Evolutionary conservation across 2,797 vertebrate species (phyloP).

Genomic region (Sebastolobus alascanus): DNA sequence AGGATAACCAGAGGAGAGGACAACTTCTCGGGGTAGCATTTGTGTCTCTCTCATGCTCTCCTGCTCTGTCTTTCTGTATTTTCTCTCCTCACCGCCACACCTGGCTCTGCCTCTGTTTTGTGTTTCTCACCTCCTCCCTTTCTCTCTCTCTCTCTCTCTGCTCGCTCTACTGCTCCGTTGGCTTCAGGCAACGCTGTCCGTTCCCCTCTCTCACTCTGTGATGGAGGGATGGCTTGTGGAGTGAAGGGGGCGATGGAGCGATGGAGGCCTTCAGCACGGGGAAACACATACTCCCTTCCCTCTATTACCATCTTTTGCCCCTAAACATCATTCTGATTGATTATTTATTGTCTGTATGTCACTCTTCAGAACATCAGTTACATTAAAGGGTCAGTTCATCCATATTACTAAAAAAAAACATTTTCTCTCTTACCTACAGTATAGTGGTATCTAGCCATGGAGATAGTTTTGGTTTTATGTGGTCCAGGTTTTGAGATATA

Average conservation of each 20-base stretch:
- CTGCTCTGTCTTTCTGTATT: conserved; percentile 44
- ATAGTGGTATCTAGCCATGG: neutral
- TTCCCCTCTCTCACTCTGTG: conserved; percentile 81
- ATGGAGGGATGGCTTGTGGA: conserved; percentile 76
- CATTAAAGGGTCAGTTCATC: conserved; percentile 31
- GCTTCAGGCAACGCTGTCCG: conserved; percentile 76
- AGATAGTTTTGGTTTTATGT: neutral
- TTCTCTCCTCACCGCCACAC: conserved; percentile 54
- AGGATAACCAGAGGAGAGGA: conserved; percentile 69
- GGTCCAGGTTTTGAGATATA: neutral
- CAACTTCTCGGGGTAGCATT: conserved; percentile 47
- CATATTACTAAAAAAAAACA: neutral
- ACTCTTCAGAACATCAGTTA: conserved; percentile 19
- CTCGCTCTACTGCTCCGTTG: conserved; percentile 75
- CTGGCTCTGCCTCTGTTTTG: conserved; percentile 47
- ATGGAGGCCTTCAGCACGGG: conserved; percentile 57
- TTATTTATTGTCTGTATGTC: conserved; percentile 41
- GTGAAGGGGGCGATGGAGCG: conserved; percentile 72
- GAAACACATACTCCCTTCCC: conserved; percentile 32
- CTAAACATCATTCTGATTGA: conserved; percentile 42
- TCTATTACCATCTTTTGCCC: conserved; percentile 33
- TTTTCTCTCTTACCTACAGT: neutral
- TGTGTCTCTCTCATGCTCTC: conserved; percentile 59
- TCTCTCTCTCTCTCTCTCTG: conserved; percentile 42
- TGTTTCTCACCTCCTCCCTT: conserved; percentile 22